phyloP scores from a whole-genome alignment of 2,888 invertebrate genomes.

The Hypselothyrea guttata region DNA sequence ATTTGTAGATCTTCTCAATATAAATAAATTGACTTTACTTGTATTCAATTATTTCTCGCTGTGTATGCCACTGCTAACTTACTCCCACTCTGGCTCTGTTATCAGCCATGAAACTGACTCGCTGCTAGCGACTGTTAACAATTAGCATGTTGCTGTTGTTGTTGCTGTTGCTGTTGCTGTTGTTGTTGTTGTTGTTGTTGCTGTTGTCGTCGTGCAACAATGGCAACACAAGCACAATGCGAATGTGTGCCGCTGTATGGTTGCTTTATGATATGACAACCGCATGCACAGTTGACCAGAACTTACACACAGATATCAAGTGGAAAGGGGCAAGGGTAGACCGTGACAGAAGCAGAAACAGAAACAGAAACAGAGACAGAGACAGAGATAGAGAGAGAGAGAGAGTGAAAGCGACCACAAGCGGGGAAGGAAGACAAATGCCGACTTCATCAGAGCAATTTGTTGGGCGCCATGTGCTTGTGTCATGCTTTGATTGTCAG shows the following conservation, averaged over 20 bases:
- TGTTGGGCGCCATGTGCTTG: conserved; percentile 20
- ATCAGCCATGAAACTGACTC: conserved; percentile 25
- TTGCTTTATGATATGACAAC: conserved; percentile 41
- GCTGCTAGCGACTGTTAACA: conserved; percentile 35
- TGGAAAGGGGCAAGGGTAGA: no score
- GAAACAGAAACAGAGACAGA: not conserved
- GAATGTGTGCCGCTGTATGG: conserved; percentile 33
- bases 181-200: conserved; percentile 21
- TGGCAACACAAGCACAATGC: conserved; percentile 25
- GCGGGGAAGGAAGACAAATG: conserved; percentile 16
- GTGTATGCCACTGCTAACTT: no score
- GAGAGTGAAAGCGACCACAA: not conserved
- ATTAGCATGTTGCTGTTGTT: conserved; percentile 53
- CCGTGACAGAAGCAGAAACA: no score
- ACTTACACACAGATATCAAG: conserved; percentile 8
- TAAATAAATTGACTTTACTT: no score
- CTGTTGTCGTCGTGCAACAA: conserved; percentile 22
- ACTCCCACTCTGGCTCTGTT: conserved; percentile 10
- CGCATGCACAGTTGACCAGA: conserved; percentile 35
- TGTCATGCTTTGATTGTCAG: conserved; percentile 31
- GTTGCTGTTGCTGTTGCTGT: not conserved
- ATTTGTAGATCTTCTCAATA: no score
- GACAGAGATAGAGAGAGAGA: no score
- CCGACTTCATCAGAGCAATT: conserved; percentile 31
- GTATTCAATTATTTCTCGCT: no score